Evolutionary conservation across 2,797 vertebrate genomes (phyloP).

Genomic region (Scarus forsteni): DNA sequence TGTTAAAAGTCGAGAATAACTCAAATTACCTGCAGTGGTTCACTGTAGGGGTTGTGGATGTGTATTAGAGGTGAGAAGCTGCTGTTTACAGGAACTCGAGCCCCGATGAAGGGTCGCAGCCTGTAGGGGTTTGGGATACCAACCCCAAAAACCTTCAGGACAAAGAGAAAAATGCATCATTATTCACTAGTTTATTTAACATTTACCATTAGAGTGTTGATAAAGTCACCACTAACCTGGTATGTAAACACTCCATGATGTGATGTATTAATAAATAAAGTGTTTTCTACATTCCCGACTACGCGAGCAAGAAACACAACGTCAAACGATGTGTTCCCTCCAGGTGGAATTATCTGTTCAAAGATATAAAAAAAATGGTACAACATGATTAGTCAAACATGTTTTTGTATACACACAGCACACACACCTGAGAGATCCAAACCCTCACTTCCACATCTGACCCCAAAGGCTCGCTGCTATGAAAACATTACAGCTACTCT

Average conservation of each 20-base stretch:
- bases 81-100: constrained; percentile 98
- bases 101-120: constrained; percentile 96
- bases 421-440: neutral
- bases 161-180: neutral
- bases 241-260: constrained; percentile 99
- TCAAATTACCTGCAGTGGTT: constrained; percentile 92
- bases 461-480: constrained; percentile 5
- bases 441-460: constrained; percentile 1
- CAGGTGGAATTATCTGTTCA: constrained; percentile 96
- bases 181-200: neutral
- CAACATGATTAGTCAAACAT: neutral
- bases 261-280: constrained; percentile 99
- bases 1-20: neutral
- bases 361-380: neutral
- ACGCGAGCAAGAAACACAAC: constrained; percentile 98
- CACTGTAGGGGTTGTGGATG: constrained; percentile 98
- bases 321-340: constrained; percentile 98
- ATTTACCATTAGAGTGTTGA: neutral
- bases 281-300: constrained; percentile 99
- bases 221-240: constrained; percentile 86
- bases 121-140: constrained; percentile 98
- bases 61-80: constrained; percentile 99
- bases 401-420: neutral
- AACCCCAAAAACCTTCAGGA: constrained; percentile 95
- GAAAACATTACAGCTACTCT: constrained; percentile 44